A percentile compares a stretch with the other conserved stretches of the same genome.
These are phyloP conservation scores for Drosophila algonquin DNA, from an alignment of 2,888 invertebrate species.

Conservation along the genomic window DNA sequence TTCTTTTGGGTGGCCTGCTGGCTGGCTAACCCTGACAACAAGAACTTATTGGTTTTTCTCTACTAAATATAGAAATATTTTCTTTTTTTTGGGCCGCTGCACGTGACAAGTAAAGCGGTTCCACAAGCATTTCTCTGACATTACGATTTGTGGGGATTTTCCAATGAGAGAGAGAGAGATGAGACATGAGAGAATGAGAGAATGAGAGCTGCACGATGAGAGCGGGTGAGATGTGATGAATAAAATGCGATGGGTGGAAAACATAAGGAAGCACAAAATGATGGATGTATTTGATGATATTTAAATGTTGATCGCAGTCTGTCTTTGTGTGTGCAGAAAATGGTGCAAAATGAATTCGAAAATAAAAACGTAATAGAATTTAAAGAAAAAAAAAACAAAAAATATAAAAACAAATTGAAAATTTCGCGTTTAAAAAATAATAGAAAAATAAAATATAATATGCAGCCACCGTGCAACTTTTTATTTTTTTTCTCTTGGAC, in stretches of 20 bases:
- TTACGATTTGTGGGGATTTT: conserved; percentile 28
- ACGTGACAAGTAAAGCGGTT: conserved; percentile 40
- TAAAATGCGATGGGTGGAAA: conserved; percentile 41
- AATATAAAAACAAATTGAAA: conserved; percentile 29
- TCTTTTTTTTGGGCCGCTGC: conserved; percentile 26
- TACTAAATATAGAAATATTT: conserved; percentile 10
- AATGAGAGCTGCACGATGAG: conserved; percentile 60
- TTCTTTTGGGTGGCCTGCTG: conserved; percentile 41
- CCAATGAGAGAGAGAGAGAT: conserved; percentile 15
- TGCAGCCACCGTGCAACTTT: conserved; percentile 83
- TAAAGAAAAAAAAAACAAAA: conserved; percentile 32
- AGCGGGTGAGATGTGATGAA: conserved; percentile 42
- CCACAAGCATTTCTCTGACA: conserved; percentile 16
- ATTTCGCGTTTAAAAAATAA: conserved; percentile 44
- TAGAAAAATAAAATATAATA: conserved; percentile 44
- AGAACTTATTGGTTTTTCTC: conserved; percentile 64
- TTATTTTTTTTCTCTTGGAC: conserved; percentile 45
- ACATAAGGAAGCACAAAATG: conserved; percentile 62
- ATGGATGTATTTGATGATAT: conserved; percentile 25
- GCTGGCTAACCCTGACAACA: conserved; percentile 66
- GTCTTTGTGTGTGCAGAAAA: conserved; percentile 28
- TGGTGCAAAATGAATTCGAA: conserved; percentile 69
- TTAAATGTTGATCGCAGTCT: conserved; percentile 19
- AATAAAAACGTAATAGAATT: conserved; percentile 64
- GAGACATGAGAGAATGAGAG: conserved; percentile 45